Evolutionary conservation across 2,797 vertebrate genomes (phyloP).

Genomic region (Gadopsis marmoratus): DNA sequence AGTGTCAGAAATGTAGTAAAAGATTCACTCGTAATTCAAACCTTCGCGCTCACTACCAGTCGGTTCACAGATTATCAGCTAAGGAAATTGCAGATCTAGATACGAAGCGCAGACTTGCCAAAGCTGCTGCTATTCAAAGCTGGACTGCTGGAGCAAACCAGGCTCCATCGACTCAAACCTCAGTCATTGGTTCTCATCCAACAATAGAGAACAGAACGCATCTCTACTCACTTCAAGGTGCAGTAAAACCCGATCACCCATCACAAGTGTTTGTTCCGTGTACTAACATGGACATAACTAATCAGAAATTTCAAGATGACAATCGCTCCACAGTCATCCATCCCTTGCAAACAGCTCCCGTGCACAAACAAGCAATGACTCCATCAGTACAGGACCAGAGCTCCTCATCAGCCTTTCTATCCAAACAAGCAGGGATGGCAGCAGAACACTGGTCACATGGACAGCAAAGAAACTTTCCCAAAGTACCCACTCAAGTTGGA

Average conservation of each 20-base stretch:
- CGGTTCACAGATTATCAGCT: slow-evolving; percentile 91
- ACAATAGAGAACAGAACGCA: background rate
- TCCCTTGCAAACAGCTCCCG: slow-evolving; percentile 45
- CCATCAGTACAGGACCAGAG: slow-evolving; percentile 35
- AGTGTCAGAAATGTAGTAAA: slow-evolving; percentile 93
- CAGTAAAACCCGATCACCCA: slow-evolving; percentile 39
- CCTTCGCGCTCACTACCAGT: slow-evolving; percentile 93
- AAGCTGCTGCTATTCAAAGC: slow-evolving; percentile 37
- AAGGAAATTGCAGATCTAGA: slow-evolving; percentile 93
- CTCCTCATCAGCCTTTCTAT: slow-evolving; percentile 8
- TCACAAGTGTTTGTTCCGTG: slow-evolving; percentile 42
- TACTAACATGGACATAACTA: slow-evolving; percentile 4
- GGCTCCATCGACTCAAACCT: slow-evolving; percentile 27
- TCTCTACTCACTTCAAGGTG: slow-evolving; percentile 1
- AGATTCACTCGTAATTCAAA: slow-evolving; percentile 98
- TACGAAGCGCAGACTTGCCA: slow-evolving; percentile 85
- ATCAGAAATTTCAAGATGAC: slow-evolving; percentile 40
- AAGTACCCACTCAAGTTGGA: slow-evolving; percentile 19
- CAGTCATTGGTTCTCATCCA: background rate
- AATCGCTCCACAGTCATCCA: slow-evolving; percentile 47
- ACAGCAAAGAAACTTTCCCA: slow-evolving; percentile 31
- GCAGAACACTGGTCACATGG: slow-evolving; percentile 41
- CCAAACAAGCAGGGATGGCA: slow-evolving; percentile 23
- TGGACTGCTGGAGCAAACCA: slow-evolving; percentile 14
- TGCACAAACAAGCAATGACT: slow-evolving; percentile 34